Evolutionary conservation across 2,113 vertebrate genomes (phyloP).

Genomic region (Illadopsis cleaveri): DNA sequence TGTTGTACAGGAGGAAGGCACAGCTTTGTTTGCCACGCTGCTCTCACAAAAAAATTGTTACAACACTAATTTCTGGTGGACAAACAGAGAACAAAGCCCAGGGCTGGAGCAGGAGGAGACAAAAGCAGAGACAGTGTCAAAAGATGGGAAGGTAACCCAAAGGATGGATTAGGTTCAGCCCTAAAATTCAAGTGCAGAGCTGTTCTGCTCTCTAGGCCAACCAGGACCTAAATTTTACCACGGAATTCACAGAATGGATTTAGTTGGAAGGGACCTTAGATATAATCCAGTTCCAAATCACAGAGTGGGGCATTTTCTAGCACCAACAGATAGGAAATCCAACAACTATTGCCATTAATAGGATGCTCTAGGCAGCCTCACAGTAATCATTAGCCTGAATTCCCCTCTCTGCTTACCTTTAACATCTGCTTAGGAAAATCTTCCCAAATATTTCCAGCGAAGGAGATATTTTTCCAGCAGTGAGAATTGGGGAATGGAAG

Average conservation of each 20-base stretch:
- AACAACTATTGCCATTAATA: accelerated
- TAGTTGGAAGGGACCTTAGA: neutral
- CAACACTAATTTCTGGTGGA: accelerated
- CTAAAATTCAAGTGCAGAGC: accelerated
- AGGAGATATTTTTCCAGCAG: neutral
- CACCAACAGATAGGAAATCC: neutral
- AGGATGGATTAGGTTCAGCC: neutral
- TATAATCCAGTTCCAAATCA: neutral
- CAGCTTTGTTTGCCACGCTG: neutral
- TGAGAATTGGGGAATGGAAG: neutral
- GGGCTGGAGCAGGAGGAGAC: neutral
- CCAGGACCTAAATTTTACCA: neutral
- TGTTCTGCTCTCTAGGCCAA: neutral
- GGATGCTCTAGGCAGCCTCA: neutral
- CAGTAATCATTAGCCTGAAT: neutral
- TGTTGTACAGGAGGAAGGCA: accelerated
- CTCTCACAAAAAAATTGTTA: neutral
- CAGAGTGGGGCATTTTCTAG: neutral
- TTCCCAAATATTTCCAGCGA: neutral
- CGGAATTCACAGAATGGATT: neutral
- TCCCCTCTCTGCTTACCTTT: neutral
- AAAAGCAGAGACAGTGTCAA: neutral
- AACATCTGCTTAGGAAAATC: neutral
- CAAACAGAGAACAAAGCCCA: neutral
- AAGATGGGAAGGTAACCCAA: neutral